Evolutionary conservation across 2,113 vertebrate species (phyloP), one percentile per base, ranked within the genome.

Genomic region (Terrapene triunguis): DNA sequence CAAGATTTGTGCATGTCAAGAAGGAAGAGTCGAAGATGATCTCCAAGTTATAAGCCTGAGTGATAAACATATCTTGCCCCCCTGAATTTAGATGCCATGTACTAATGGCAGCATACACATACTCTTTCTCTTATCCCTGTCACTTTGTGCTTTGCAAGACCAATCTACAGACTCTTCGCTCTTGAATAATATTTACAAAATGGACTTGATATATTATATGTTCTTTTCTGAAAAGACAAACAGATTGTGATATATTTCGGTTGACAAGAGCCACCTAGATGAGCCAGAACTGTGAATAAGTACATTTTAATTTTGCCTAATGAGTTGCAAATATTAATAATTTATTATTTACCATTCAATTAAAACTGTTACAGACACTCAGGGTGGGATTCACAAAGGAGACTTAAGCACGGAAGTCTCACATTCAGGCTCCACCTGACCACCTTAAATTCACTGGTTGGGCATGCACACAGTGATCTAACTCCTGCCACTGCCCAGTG

Each of bases 231-330:
- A 22, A 38, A 72, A 72, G 19, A 72, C 35, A 38, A 72, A 38
- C 9, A 22, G 38, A n/a, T 21, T 72, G 22, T 72, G 35, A 72
- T 38, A 69, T 69, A 72, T 72, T 72, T 72, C 65, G 38, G n/a
- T n/a, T 38, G 8, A 22, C 19, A 38, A 38, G 65, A 21, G 10
- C 35, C 8, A 72, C 17, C 65, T 82, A 93, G 74, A 92, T 76
- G 81, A 88, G 91, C 87, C 84, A 95, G 92, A 95, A 87, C 84
- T 88, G 94, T 93, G 91, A 96, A 94, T 96, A 96, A 89, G 95
- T 93, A 78, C 54, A 83, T 94, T 96, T 94, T 94, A 94, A 94
- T 81, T 53, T 94, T 65, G 35, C n/a, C 25, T 95, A 86, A 89
- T 91, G n/a, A 0, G 0, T 93, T 94, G 29, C 87, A 93, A 25